Conservation (phyloP, 2,113 vertebrate species). For the Eonycteris spelaea region DNA sequence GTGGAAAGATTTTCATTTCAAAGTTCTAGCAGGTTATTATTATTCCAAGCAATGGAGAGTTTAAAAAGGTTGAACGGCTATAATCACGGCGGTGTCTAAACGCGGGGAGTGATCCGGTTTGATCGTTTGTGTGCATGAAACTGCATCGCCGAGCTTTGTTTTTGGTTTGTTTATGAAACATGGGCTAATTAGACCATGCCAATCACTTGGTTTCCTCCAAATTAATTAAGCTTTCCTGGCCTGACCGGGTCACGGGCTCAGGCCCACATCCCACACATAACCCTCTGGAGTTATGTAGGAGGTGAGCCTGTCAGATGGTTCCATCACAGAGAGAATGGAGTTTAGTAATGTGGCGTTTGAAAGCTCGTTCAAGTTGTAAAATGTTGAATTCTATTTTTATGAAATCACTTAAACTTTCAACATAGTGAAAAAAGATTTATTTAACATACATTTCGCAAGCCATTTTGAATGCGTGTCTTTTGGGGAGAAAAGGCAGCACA, state of each 20-base stretch:
- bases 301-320: conserved; percentile 45
- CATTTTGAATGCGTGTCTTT: conserved; percentile 58
- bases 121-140: conserved; percentile 59
- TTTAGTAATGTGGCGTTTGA: conserved; percentile 55
- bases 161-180: conserved; percentile 64
- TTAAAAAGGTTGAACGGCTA: conserved; percentile 55
- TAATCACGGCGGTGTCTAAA: conserved; percentile 39
- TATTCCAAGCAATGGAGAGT: conserved; percentile 73
- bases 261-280: conserved; percentile 46
- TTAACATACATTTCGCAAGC: conserved; percentile 69
- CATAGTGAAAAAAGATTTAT: conserved; percentile 49
- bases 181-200: conserved; percentile 54
- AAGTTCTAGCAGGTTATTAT: conserved; percentile 65
- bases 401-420: conserved; percentile 71
- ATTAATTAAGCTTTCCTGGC: conserved; percentile 69
- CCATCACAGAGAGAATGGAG: conserved; percentile 25
- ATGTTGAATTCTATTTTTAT: conserved; percentile 70
- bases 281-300: conserved; percentile 46
- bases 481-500: conserved; percentile 62
- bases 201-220: conserved; percentile 63
- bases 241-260: conserved; percentile 42
- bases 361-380: conserved; percentile 69
- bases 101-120: not conserved
- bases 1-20: conserved; percentile 74
- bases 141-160: conserved; percentile 53